Evolutionary conservation across 2,797 vertebrate species (phyloP).

Genomic region (Lepidocolaptes lacrymiger): DNA sequence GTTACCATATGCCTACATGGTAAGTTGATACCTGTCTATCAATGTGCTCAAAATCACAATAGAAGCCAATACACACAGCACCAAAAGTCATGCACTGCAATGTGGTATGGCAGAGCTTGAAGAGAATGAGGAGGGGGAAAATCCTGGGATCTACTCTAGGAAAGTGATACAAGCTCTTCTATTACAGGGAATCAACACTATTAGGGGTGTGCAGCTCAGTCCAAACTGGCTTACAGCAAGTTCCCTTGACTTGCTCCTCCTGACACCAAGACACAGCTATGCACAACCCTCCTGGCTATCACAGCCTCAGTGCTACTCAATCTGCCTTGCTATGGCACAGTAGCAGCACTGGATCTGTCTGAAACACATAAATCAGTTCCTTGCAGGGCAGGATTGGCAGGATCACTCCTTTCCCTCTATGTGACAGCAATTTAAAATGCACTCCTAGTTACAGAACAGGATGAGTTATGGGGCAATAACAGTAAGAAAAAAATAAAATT

Average conservation of each 20-base stretch:
- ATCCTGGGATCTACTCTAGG: background rate
- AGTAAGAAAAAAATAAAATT: rapidly evolving
- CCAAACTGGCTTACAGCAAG: background rate
- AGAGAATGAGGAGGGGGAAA: background rate
- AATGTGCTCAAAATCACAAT: background rate
- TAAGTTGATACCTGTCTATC: background rate
- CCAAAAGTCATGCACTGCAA: background rate
- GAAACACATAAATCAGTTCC: background rate
- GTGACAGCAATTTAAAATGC: background rate
- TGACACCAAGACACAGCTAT: rapidly evolving
- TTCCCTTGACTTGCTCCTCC: background rate
- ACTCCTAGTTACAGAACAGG: background rate
- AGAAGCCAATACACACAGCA: background rate
- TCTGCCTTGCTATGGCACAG: rapidly evolving
- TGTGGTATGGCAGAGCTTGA: background rate
- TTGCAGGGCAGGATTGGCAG: background rate
- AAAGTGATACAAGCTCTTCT: background rate
- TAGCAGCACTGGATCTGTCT: background rate
- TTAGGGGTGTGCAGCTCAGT: background rate
- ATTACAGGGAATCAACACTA: background rate
- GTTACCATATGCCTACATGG: background rate
- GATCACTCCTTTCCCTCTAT: background rate
- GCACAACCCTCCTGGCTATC: background rate
- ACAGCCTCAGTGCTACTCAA: background rate
- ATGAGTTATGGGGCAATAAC: background rate